Evolutionary conservation across 2,113 vertebrate genomes (phyloP), one percentile per base, ranked within the genome.

Genomic region (Phasianus colchicus): DNA sequence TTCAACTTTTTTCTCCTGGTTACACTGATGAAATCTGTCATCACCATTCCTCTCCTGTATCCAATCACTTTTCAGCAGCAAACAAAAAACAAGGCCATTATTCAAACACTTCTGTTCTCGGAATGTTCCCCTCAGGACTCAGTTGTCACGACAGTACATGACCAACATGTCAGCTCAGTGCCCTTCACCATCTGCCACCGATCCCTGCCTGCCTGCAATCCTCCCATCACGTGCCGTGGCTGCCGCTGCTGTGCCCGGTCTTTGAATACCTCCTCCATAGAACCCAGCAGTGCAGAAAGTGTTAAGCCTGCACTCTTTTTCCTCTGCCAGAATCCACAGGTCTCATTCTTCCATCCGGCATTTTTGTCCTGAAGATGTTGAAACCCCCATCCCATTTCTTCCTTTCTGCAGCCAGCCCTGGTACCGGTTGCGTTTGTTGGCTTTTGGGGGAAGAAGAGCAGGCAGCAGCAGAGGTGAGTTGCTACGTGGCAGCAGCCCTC

Each of bases 151-250:
- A 8, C 50, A 67, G 13, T 13, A 12, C 22, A 1, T 11, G 3
- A 52, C n/a, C 66, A 32, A 14, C 19, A 0, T 6, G 38, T 40
- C 71, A 65, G 10, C 40, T 9, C 10, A 12, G 50, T 66, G 58
- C 36, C 70, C 77, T 55, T 88, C 66, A 13, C 38, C 36, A 21
- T 13, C 45, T 16, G 17, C 8, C 55, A 36, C 43, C 21, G 60
- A 17, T 24, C 61, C 73, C 52, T 54, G 47, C 67, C 52, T 63
- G 55, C 52, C 83, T 70, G 70, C 11, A 16, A 7, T 13, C 30
- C n/a, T 54, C 4, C 3, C 3, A 8, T 16, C 6, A 2, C 22
- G 63, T 60, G 25, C 38, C 15, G 0, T 7, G 4, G 54, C 24
- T 76, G 64, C 10, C 47, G 11, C 61, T 79, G 45, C 64, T 27